phyloP scores from a whole-genome alignment of 2,113 vertebrate species.

The Chionomys nivalis region DNA sequence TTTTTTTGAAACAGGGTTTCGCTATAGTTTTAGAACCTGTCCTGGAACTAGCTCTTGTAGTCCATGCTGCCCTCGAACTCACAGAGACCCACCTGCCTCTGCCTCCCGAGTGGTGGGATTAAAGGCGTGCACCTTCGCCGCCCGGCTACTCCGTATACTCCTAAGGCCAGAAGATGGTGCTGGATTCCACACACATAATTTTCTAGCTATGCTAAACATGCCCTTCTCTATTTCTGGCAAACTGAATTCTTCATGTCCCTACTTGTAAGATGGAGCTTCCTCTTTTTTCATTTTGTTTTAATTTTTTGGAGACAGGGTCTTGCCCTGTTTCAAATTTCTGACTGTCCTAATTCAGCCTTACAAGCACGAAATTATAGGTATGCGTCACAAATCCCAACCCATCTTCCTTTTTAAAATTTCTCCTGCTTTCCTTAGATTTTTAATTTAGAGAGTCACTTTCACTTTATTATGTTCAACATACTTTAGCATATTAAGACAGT shows the following conservation, averaged over 20 bases:
- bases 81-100: too few relatives aligned
- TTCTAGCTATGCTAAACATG: neutral
- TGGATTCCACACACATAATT: neutral
- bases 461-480: neutral
- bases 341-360: neutral
- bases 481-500: neutral
- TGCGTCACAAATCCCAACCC: neutral
- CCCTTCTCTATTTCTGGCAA: slow-evolving; percentile 6
- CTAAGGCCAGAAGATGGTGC: neutral
- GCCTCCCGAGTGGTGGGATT: too few relatives aligned
- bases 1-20: too few relatives aligned
- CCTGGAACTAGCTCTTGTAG: too few relatives aligned
- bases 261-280: neutral
- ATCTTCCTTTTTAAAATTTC: neutral
- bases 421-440: slow-evolving; percentile 23
- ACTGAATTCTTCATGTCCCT: neutral
- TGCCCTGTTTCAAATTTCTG: neutral
- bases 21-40: too few relatives aligned
- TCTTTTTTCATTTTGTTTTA: neutral
- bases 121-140: too few relatives aligned
- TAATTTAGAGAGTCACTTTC: slow-evolving; percentile 19
- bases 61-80: too few relatives aligned
- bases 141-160: neutral
- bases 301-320: neutral
- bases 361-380: neutral